These are phyloP conservation scores for Neoarius graeffei DNA, from an alignment of 2,113 vertebrate species.

Conservation along the genomic window DNA sequence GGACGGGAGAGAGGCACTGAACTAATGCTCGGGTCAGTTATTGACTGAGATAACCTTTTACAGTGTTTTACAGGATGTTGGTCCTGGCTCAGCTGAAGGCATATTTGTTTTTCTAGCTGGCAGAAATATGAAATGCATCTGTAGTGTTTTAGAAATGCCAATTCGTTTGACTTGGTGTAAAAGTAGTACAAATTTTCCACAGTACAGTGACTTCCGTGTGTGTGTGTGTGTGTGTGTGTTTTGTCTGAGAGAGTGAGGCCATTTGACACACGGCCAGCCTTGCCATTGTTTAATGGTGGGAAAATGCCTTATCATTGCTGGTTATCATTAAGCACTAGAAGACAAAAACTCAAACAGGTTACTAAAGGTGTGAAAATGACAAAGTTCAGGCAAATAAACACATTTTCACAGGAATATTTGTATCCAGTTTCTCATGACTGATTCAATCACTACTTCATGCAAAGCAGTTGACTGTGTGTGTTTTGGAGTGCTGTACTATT, in stretches of 20 bases:
- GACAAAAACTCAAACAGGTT: conserved; percentile 43
- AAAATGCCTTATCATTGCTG: conserved; percentile 33
- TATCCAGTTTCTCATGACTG: background rate
- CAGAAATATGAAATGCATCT: conserved; percentile 1
- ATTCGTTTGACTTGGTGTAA: background rate
- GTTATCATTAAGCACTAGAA: conserved; percentile 54
- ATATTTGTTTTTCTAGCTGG: conserved; percentile 3
- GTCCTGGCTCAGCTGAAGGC: background rate
- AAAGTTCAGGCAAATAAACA: conserved; percentile 34
- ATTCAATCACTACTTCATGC: background rate
- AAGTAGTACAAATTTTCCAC: background rate
- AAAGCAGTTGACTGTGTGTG: background rate
- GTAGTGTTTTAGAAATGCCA: background rate
- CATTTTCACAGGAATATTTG: background rate
- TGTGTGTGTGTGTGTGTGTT: conserved; percentile 11
- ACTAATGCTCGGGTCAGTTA: conserved; percentile 54
- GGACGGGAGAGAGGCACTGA: background rate
- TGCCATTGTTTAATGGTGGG: conserved; percentile 50
- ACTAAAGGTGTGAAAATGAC: conserved; percentile 56
- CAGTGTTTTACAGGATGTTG: conserved; percentile 35
- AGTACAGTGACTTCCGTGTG: conserved; percentile 16
- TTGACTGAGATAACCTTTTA: conserved; percentile 55
- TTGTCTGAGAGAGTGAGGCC: background rate
- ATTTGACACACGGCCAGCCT: conserved; percentile 30
- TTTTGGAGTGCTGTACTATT: background rate